phyloP scores from a whole-genome alignment of 2,113 vertebrate genomes.

The Sinosuthora webbiana region DNA sequence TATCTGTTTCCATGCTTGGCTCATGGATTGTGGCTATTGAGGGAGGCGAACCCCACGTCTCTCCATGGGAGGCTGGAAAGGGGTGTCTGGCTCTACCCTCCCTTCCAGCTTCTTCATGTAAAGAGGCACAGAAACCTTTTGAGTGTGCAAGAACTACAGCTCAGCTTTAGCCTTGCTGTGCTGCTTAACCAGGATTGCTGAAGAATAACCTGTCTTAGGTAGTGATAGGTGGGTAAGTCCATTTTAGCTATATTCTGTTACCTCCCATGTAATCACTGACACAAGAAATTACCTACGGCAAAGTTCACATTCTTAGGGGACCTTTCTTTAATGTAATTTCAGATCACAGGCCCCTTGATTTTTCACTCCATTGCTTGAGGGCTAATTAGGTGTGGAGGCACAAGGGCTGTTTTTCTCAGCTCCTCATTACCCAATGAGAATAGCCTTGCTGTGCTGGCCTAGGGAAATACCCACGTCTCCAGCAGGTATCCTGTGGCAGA shows the following conservation, averaged over 20 bases:
- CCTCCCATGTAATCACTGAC: neutral
- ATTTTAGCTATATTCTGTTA: neutral
- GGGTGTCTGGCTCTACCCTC: neutral
- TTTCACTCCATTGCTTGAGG: neutral
- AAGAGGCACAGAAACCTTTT: neutral
- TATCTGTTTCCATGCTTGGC: neutral
- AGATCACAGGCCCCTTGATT: neutral
- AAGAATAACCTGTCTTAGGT: neutral
- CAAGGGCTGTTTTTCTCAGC: neutral
- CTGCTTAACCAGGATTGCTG: neutral
- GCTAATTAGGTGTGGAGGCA: fast-evolving
- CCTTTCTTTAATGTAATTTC: neutral
- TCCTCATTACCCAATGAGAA: neutral
- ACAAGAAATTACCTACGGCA: neutral
- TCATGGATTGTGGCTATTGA: neutral
- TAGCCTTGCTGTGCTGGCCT: neutral
- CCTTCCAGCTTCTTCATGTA: neutral
- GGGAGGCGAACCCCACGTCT: neutral
- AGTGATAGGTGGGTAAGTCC: neutral
- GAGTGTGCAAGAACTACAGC: neutral
- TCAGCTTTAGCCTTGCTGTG: neutral
- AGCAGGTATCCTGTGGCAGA: neutral
- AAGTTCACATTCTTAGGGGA: neutral
- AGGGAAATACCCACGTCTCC: neutral
- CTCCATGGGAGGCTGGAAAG: neutral